Base-by-base conservation (phyloP, 2,797 vertebrate species). In the Characodon lateralis region DNA sequence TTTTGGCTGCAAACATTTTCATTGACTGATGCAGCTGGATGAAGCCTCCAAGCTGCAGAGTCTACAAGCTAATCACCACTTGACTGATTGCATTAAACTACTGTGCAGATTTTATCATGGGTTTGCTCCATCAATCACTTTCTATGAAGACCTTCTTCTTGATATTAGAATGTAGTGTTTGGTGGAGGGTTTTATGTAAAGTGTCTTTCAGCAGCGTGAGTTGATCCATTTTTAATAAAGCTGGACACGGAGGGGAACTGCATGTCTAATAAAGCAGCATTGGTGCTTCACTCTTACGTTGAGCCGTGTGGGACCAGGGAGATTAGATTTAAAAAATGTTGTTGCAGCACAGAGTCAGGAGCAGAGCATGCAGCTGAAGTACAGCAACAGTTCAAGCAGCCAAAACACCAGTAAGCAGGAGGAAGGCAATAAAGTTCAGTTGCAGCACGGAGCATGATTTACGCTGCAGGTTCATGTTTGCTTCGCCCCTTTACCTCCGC, bases 161-260 rank as follows among this genome's bases (percentile, higher is more conserved):
- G 85, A 90, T 80, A 83, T 79, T 81, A 84, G 51, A 74, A 24
- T 63, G 69, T 50, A 71, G 76, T 75, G 28, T 74, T 79, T 72
- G 58, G 78, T 69, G 75, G 41, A 80, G 51, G 65, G 31, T 78
- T 82, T 88, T 79, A 83, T 86, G 81, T 83, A 81, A 83, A 87
- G 80, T 39, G 78, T 85, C 85, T 82, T 75, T 28, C 78, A 81
- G 82, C 68, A 72, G 79, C 70, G 51, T 24, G 43, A 70, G 76
- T 51, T 61, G 35, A 88, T 89, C 68, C 86, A 82, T 90, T 84
- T 89, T 91, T 86, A 84, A 87, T 85, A 76, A 35, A 78, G 61
- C 71, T 2, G 50, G 81, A 77, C 74, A 85, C 51, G 0, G 74
- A 71, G 48, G 76, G 65, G 79, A 77, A 24, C 26, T 68, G 69